phyloP scores from a whole-genome alignment of 2,888 invertebrate genomes.

The Bellardia bayeri region DNA sequence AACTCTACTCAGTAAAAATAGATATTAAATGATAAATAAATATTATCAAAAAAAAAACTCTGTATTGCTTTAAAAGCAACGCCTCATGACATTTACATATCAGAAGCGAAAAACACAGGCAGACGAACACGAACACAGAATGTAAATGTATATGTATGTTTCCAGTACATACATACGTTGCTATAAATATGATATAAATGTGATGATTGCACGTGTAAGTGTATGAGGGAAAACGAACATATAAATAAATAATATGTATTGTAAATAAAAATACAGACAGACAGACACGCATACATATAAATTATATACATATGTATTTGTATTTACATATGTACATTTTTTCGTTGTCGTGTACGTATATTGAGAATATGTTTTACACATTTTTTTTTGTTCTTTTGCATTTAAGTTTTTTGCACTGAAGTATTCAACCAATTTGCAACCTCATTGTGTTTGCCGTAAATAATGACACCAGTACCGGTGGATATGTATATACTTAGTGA shows the following conservation, averaged over 20 bases:
- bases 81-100: background rate
- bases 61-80: background rate
- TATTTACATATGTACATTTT: background rate
- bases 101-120: background rate
- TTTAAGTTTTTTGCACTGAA: slow-evolving; percentile 39
- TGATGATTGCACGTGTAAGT: slow-evolving; percentile 12
- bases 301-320: slow-evolving; percentile 17
- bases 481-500: slow-evolving; percentile 62
- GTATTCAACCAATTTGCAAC: slow-evolving; percentile 66
- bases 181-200: background rate
- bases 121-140: background rate
- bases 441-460: slow-evolving; percentile 69
- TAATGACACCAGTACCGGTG: slow-evolving; percentile 68
- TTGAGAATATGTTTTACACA: background rate
- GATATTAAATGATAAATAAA: slow-evolving; percentile 14
- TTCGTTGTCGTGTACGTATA: background rate
- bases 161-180: too few relatives aligned
- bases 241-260: background rate
- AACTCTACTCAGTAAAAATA: slow-evolving; percentile 1
- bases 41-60: background rate
- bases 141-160: background rate
- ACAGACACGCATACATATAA: background rate
- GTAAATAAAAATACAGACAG: background rate
- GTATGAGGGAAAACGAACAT: background rate
- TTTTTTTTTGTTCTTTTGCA: slow-evolving; percentile 4